phyloP scores from a whole-genome alignment of 1,140 invertebrate genomes.

The Vanessa atalanta region DNA sequence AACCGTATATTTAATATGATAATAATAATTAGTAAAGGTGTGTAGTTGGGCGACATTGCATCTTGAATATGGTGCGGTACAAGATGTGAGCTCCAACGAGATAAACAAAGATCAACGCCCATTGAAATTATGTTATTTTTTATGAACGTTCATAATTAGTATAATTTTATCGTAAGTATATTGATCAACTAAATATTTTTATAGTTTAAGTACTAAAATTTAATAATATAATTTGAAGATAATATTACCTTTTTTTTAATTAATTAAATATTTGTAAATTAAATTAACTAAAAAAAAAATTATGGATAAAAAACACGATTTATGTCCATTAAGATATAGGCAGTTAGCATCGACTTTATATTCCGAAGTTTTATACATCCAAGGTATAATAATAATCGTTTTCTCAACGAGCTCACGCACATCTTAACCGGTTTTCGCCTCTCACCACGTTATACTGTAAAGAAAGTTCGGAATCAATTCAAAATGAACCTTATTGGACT shows the following conservation, averaged over 20 bases:
- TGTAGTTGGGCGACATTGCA: conserved; percentile 20
- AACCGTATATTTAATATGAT: conserved; percentile 18
- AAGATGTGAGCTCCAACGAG: background rate
- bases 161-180: too few species aligned
- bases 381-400: conserved; percentile 60
- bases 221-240: background rate
- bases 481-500: conserved; percentile 43
- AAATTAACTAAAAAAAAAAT: background rate
- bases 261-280: background rate
- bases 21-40: conserved; percentile 31
- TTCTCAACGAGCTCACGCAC: conserved; percentile 56
- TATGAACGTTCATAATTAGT: background rate
- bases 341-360: background rate
- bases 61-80: conserved; percentile 16
- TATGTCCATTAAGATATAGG: background rate
- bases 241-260: too few species aligned
- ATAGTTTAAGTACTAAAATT: background rate
- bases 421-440: conserved; percentile 55
- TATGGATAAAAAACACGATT: background rate
- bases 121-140: background rate
- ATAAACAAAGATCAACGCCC: background rate
- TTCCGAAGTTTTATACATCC: conserved; percentile 28
- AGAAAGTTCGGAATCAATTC: conserved; percentile 24
- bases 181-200: background rate
- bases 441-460: conserved; percentile 34